Evolutionary conservation across 2,113 vertebrate genomes (phyloP).

Genomic region (Strix uralensis): DNA sequence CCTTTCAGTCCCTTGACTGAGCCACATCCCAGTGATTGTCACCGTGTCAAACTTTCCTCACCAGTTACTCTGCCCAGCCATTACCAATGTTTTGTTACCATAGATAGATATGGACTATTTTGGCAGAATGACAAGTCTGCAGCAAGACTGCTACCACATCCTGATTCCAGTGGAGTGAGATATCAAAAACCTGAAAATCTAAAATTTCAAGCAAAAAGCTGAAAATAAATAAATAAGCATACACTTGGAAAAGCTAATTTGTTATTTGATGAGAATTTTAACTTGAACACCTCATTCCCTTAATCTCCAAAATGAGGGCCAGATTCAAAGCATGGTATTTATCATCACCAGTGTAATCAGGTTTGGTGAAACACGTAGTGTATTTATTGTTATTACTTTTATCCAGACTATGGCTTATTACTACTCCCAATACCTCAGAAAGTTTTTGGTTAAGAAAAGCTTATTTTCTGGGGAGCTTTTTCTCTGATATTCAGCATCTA

Average conservation of each 20-base stretch:
- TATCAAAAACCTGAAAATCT: background rate
- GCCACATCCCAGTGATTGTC: background rate
- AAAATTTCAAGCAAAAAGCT: background rate
- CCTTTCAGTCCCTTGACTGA: background rate
- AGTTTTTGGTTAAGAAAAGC: background rate
- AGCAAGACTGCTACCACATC: background rate
- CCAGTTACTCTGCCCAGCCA: background rate
- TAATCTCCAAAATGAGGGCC: background rate
- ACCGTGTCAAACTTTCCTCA: background rate
- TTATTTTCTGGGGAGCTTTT: background rate
- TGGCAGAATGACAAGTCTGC: background rate
- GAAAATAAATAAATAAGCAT: background rate
- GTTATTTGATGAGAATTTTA: background rate
- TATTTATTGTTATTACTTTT: background rate
- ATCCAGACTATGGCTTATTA: background rate
- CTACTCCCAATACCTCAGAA: background rate
- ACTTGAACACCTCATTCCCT: background rate
- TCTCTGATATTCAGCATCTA: background rate
- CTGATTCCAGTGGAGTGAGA: background rate
- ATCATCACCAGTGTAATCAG: too few relatives aligned
- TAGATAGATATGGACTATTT: background rate
- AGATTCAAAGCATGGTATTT: background rate
- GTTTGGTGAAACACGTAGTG: background rate
- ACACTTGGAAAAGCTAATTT: background rate
- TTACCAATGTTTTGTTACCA: background rate